These are phyloP conservation scores for Brachionichthys hirsutus DNA, from an alignment of 2,113 vertebrate genomes.

Conservation along the genomic window DNA sequence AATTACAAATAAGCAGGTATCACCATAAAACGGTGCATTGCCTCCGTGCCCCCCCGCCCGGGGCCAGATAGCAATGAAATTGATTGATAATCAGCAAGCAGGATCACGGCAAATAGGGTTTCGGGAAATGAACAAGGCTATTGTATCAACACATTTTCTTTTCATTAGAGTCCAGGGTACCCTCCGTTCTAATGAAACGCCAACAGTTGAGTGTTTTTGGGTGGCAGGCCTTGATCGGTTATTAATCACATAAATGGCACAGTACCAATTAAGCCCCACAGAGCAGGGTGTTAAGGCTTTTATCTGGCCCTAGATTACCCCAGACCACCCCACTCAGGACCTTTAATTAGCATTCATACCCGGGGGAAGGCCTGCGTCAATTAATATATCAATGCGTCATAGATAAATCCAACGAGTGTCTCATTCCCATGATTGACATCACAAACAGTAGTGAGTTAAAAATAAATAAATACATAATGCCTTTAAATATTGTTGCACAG, in stretches of 20 bases:
- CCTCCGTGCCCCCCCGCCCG: conserved; percentile 39
- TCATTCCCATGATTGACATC: conserved; percentile 49
- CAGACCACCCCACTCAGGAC: conserved; percentile 49
- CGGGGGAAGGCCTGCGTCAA: conserved; percentile 38
- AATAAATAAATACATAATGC: too few relatives aligned
- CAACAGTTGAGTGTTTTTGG: conserved; percentile 60
- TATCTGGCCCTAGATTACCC: conserved; percentile 64
- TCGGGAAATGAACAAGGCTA: conserved; percentile 61
- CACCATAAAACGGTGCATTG: conserved; percentile 65
- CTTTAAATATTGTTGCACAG: too few relatives aligned
- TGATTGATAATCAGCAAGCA: conserved; percentile 63
- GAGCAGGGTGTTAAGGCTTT: conserved; percentile 54
- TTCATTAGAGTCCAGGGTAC: conserved; percentile 63
- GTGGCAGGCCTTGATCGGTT: conserved; percentile 51
- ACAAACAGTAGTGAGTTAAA: not conserved
- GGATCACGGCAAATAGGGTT: conserved; percentile 63
- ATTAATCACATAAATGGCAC: conserved; percentile 72
- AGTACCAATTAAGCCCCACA: conserved; percentile 63
- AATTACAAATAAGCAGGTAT: conserved; percentile 59
- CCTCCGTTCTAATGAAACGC: conserved; percentile 64
- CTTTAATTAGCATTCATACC: conserved; percentile 64
- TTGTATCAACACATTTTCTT: conserved; percentile 73
- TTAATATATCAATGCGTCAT: conserved; percentile 59
- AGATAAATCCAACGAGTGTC: conserved; percentile 49
- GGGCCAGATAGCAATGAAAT: conserved; percentile 51